Percentiles rank a stretch among this genome's conserved stretches.
phyloP scores from a whole-genome alignment of 2,113 vertebrate species.

The Apeltes quadracus region DNA sequence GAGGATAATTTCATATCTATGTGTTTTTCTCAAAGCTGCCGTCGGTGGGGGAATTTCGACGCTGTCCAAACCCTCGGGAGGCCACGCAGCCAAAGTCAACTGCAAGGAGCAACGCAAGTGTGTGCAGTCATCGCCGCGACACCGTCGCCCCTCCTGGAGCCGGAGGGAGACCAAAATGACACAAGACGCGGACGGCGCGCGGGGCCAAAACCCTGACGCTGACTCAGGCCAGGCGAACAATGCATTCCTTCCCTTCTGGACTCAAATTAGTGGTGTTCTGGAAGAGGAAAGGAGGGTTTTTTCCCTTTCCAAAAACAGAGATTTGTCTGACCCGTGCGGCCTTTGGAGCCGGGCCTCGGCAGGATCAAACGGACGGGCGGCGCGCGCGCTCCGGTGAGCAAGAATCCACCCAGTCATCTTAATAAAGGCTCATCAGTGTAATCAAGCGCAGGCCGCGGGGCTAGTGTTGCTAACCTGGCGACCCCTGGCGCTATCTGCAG shows the following conservation, averaged over 20 bases:
- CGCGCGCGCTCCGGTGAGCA: constrained; percentile 55
- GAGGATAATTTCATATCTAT: background rate
- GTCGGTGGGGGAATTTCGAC: background rate
- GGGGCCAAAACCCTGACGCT: constrained; percentile 51
- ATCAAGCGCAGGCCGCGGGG: constrained; percentile 47
- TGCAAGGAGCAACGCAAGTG: background rate
- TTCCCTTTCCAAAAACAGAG: constrained; percentile 46
- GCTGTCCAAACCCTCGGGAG: background rate
- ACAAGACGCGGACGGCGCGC: constrained; percentile 20
- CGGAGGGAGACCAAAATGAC: constrained; percentile 52
- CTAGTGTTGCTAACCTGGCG: constrained; percentile 43
- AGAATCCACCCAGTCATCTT: constrained; percentile 75
- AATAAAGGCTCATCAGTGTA: constrained; percentile 74
- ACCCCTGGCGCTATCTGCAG: constrained; percentile 55
- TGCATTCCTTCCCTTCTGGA: constrained; percentile 58
- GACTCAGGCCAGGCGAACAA: constrained; percentile 62
- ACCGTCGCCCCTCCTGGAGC: constrained; percentile 8
- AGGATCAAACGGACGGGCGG: constrained; percentile 62
- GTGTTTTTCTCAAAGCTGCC: background rate
- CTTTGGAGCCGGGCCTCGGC: constrained; percentile 35
- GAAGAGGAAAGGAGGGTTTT: constrained; percentile 34
- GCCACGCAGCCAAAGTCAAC: constrained; percentile 14
- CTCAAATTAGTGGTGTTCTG: constrained; percentile 66
- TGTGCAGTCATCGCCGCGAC: constrained; percentile 10
- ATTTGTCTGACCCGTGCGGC: constrained; percentile 57